A percentile compares a stretch with the other conserved stretches of the same genome.
Conservation (phyloP, 2,888 invertebrate species). For the Acronicta leporina region DNA sequence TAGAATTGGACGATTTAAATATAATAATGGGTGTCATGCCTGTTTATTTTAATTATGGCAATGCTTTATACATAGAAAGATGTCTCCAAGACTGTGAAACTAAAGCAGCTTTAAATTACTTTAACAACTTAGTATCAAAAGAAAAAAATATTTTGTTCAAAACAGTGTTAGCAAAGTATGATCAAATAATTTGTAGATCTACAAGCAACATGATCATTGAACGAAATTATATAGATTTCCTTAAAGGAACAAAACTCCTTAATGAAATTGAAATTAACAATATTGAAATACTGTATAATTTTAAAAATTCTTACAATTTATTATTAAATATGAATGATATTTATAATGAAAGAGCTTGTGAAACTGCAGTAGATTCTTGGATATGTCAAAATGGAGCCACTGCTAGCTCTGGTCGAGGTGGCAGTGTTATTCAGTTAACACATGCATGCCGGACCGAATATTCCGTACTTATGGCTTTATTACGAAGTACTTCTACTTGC, state of each 20-base stretch:
- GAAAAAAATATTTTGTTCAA: conserved; percentile 74
- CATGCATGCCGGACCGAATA: conserved; percentile 64
- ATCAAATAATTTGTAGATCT: conserved; percentile 74
- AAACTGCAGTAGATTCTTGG: conserved; percentile 62
- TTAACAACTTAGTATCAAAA: conserved; percentile 66
- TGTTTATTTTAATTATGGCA: conserved; percentile 71
- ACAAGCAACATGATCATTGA: conserved; percentile 67
- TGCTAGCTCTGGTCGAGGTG: conserved; percentile 68
- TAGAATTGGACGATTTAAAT: conserved; percentile 79
- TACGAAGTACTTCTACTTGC: conserved; percentile 74
- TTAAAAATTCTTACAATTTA: conserved; percentile 78
- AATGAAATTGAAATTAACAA: conserved; percentile 68
- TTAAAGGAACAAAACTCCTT: conserved; percentile 77
- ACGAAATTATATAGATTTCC: conserved; percentile 83
- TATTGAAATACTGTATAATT: conserved; percentile 78
- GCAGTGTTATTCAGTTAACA: conserved; percentile 69
- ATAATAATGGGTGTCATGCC: conserved; percentile 74
- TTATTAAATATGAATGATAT: conserved; percentile 72
- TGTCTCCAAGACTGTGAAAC: conserved; percentile 80
- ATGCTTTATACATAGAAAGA: conserved; percentile 77
- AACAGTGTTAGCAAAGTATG: conserved; percentile 77
- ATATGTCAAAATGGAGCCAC: conserved; percentile 59
- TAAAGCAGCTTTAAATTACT: conserved; percentile 77
- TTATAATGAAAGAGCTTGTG: conserved; percentile 69
- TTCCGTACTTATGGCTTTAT: conserved; percentile 65